These are phyloP conservation scores for Darevskia nairensis DNA, from an alignment of 2,797 vertebrate genomes.

Conservation along the genomic window DNA sequence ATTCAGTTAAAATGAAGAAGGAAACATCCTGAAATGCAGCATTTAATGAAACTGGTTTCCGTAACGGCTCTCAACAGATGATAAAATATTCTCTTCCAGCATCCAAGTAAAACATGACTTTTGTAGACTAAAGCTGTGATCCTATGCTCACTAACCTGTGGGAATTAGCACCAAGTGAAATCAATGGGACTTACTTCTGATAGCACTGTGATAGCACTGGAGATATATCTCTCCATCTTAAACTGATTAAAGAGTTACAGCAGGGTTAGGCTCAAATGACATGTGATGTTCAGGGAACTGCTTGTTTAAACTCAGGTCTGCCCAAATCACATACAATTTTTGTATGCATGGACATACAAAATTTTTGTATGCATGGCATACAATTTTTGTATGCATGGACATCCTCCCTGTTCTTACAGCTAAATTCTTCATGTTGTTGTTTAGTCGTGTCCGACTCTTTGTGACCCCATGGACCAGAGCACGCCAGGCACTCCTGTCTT, in stretches of 20 bases:
- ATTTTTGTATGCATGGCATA: not conserved
- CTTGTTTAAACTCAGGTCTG: not conserved
- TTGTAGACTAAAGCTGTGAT: not conserved
- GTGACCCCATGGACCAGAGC: no score
- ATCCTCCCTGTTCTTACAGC: no score
- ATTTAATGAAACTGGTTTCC: conserved; percentile 10
- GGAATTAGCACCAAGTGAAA: no score
- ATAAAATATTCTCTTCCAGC: conserved; percentile 11
- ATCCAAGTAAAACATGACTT: not conserved
- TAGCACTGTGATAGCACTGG: not conserved
- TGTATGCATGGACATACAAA: not conserved
- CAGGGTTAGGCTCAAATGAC: not conserved
- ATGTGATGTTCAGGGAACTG: not conserved
- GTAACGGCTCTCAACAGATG: conserved; percentile 10
- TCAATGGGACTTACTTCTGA: no score
- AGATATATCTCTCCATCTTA: not conserved
- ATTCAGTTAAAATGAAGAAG: not conserved
- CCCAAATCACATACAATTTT: not conserved
- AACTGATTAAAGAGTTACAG: not conserved
- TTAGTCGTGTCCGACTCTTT: no score
- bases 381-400: not conserved
- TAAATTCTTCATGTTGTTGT: not conserved
- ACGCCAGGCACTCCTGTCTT: no score
- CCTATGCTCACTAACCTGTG: no score
- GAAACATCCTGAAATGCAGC: not conserved